These are phyloP conservation scores for Gonioctena quinquepunctata DNA, from an alignment of 1,140 invertebrate genomes.

Conservation along the genomic window DNA sequence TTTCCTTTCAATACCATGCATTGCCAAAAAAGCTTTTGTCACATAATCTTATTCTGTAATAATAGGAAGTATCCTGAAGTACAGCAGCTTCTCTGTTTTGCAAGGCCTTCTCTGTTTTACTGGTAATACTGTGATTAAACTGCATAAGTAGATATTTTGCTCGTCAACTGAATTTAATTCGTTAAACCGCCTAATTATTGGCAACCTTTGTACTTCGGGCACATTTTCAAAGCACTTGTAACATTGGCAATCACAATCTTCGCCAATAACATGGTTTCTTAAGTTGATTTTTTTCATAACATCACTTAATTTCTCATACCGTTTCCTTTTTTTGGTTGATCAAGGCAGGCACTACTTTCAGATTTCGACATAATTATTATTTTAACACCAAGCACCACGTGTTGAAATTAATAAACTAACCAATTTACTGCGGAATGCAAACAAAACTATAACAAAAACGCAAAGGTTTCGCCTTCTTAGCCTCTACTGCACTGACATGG, in stretches of 20 bases:
- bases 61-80: background rate
- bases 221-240: slow-evolving; percentile 17
- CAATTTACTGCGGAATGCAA: no score
- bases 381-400: no score
- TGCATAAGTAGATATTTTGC: slow-evolving; percentile 19
- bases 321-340: no score
- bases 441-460: no score
- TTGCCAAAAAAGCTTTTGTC: background rate
- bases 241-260: slow-evolving; percentile 2
- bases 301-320: slow-evolving; percentile 1
- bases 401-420: no score
- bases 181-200: slow-evolving; percentile 10
- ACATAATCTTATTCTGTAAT: background rate
- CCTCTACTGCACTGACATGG: no score
- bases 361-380: no score
- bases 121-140: slow-evolving; percentile 14
- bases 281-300: slow-evolving; percentile 9
- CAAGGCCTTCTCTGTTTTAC: slow-evolving; percentile 10
- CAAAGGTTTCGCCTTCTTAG: no score
- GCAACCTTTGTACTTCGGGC: background rate
- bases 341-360: no score
- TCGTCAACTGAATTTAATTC: slow-evolving; percentile 2
- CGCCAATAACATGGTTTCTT: background rate
- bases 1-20: background rate
- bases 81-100: background rate